Evolutionary conservation across 2,797 vertebrate genomes (phyloP).

Genomic region (Xiphorhynchus erythropygius): DNA sequence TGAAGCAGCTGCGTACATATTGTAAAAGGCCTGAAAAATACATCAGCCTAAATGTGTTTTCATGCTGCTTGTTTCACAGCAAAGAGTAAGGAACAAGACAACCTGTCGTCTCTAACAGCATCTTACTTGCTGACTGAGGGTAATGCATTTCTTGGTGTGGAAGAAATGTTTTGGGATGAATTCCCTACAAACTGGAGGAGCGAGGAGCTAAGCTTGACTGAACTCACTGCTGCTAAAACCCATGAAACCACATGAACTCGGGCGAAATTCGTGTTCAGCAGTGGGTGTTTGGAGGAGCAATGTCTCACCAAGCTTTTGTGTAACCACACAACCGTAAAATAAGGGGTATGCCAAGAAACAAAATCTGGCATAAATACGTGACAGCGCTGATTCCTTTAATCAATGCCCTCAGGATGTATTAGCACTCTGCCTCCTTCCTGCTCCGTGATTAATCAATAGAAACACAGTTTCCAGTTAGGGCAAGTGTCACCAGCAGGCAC

Average conservation of each 20-base stretch:
- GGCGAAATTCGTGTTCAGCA: not conserved
- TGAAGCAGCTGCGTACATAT: not conserved
- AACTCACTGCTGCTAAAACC: not conserved
- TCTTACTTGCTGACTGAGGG: slow-evolving; percentile 1
- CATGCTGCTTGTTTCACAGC: not conserved
- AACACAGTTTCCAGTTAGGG: slow-evolving; percentile 26
- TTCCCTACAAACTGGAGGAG: not conserved
- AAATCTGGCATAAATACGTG: slow-evolving; percentile 21
- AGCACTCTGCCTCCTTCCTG: not conserved
- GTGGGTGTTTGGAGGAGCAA: not conserved
- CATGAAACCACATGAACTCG: not conserved
- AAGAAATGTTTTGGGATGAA: slow-evolving; percentile 46
- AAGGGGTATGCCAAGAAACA: slow-evolving; percentile 1
- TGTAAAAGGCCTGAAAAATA: slow-evolving; percentile 43
- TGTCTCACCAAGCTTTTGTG: not conserved
- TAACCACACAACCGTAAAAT: not conserved
- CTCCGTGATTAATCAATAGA: slow-evolving; percentile 20
- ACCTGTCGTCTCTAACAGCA: not conserved
- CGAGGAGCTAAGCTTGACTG: not conserved
- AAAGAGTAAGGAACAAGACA: slow-evolving; percentile 8
- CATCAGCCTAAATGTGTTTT: slow-evolving; percentile 34
- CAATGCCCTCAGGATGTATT: slow-evolving; percentile 29
- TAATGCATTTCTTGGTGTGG: not conserved
- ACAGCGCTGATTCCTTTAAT: slow-evolving; percentile 13
- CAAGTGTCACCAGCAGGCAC: slow-evolving; percentile 30